Evolutionary conservation across 2,888 invertebrate genomes (phyloP).

Genomic region (Sylvicola cinctus): DNA sequence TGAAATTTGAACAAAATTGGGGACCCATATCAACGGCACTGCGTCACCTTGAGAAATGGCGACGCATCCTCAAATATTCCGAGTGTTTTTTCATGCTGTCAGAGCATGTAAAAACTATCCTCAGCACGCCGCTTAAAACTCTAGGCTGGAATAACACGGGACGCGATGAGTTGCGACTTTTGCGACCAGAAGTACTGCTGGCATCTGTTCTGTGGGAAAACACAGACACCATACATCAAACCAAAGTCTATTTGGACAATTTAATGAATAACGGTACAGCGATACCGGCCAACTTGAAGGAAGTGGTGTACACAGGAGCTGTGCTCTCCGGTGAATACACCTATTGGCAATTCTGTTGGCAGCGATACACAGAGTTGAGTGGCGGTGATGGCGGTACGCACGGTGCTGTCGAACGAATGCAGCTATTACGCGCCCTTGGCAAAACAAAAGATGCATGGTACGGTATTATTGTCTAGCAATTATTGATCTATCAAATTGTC

Average conservation of each 20-base stretch:
- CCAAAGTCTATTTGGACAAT: constrained; percentile 22
- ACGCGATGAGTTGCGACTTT: constrained; percentile 17
- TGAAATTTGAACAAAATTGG: constrained; percentile 22
- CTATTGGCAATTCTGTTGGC: constrained; percentile 27
- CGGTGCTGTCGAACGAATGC: constrained; percentile 21
- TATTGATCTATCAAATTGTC: no score
- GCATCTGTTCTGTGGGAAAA: constrained; percentile 26
- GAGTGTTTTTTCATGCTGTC: constrained; percentile 26
- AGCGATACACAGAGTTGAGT: constrained; percentile 20
- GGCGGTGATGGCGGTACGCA: constrained; percentile 20
- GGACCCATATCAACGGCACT: constrained; percentile 23
- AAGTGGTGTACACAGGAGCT: constrained; percentile 26
- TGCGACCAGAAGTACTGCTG: constrained; percentile 22
- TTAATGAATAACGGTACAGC: constrained; percentile 17
- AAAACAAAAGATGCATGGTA: constrained; percentile 26
- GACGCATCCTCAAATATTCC: constrained; percentile 26
- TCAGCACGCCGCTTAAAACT: constrained; percentile 19
- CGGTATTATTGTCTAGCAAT: background rate
- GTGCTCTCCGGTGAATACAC: constrained; percentile 25
- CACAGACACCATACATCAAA: constrained; percentile 19
- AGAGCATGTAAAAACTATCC: constrained; percentile 23
- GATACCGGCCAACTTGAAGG: constrained; percentile 22
- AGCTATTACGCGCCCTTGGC: constrained; percentile 22
- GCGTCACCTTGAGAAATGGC: constrained; percentile 23
- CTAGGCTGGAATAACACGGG: constrained; percentile 23